Percentiles rank a stretch among this genome's conserved stretches.
Evolutionary conservation across 2,797 vertebrate species (phyloP).

Genomic region (Atherinosoma microstoma): DNA sequence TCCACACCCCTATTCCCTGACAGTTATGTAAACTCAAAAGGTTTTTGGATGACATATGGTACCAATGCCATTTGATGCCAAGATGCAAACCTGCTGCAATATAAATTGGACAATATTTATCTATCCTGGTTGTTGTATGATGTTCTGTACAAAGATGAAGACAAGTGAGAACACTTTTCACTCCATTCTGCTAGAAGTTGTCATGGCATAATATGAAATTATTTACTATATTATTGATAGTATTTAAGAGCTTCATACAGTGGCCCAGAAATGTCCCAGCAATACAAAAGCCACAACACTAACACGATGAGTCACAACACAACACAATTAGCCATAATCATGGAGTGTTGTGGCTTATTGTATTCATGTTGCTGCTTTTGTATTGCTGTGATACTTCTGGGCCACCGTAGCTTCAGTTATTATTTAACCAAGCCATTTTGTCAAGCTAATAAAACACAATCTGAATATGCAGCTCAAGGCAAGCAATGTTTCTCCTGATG

Average conservation of each 20-base stretch:
- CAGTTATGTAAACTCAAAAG: no score
- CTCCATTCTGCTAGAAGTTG: not conserved
- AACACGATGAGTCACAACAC: no score
- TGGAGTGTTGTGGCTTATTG: no score
- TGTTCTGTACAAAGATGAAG: no score
- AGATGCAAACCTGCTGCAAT: not conserved
- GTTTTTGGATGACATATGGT: not conserved
- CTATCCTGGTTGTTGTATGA: not conserved
- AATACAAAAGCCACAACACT: no score
- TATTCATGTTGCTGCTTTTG: no score
- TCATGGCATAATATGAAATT: not conserved
- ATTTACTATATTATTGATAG: not conserved
- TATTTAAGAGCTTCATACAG: no score
- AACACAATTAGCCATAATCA: no score
- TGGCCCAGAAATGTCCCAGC: no score
- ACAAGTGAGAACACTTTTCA: no score
- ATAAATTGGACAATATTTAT: not conserved
- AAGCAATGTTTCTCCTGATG: slow-evolving; percentile 50
- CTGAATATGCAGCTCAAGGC: slow-evolving; percentile 19
- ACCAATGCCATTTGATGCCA: not conserved
- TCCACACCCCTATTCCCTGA: no score
- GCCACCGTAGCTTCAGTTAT: not conserved
- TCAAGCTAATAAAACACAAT: not conserved
- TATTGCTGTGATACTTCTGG: no score
- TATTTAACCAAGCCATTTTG: slow-evolving; percentile 1